Base-by-base conservation (phyloP, 2,113 vertebrate species). In the Egretta garzetta region DNA sequence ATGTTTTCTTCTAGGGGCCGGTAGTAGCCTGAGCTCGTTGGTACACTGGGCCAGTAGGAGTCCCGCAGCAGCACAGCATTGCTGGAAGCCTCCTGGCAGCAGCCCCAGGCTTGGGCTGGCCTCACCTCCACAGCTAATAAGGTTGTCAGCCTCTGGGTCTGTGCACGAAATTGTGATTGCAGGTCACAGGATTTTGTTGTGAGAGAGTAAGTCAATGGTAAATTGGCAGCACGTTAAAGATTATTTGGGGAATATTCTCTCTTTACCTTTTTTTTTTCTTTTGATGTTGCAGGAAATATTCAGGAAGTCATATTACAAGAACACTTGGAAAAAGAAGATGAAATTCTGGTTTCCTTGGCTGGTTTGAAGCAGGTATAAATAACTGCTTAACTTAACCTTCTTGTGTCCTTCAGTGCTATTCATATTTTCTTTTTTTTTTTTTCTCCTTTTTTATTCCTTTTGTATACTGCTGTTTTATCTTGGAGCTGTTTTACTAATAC, bases 301-400 rank as follows among this genome's bases (percentile, higher is more conserved):
- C 99, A 99, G 96, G 99, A 99, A 89, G 99, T 99, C 66, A 99
- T 99, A 96, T 97, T 99, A 74, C 98, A 99, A 96, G 99, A 99
- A 95, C 98, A 98, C 94, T 93, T 99, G 96, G 98, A 99, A 95
- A 99, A 99, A 97, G 99, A 99, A 97, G 99, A 99, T 93, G 99
- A 99, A 97, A 99, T 99, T 79, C 97, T 99, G 71, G 99, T 99
- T 94, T 99, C 99, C 10, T 97, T 99, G 95, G 99, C 99, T 95
- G 99, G 99, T 95, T 98, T 99, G 76, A 99, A 99, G 92, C 99
- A 99, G 99, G 99, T 99, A 98, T 45, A 63, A 64, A 47, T 55
- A 12, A 12, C 37, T 43, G 50, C 45, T 75, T 55, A 49, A 37
- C 17, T n/a, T n/a, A 71, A 76, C n/a, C 10, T 86, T 62, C 37